phyloP scores from a whole-genome alignment of 2,888 invertebrate species.

The Morpho helenor region DNA sequence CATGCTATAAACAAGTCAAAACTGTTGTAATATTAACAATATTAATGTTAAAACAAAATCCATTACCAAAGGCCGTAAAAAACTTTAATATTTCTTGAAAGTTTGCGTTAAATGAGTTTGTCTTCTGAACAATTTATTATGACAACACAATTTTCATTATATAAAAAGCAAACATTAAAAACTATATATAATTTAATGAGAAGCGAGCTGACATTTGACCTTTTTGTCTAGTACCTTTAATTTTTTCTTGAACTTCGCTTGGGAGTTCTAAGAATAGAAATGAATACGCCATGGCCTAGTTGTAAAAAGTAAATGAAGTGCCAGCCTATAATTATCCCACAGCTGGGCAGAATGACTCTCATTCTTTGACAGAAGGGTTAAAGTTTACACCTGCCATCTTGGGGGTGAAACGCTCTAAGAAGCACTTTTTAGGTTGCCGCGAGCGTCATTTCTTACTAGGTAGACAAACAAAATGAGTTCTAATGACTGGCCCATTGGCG shows the following conservation, averaged over 20 bases:
- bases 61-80: neutral
- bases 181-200: slow-evolving; percentile 21
- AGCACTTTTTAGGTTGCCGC: no score
- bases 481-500: no score
- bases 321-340: no score
- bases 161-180: slow-evolving; percentile 19
- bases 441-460: no score
- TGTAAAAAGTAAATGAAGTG: neutral
- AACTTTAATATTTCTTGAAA: slow-evolving; percentile 1
- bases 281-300: slow-evolving; percentile 23
- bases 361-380: no score
- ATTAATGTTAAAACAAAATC: neutral
- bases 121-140: slow-evolving; percentile 5
- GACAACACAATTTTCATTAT: slow-evolving; percentile 13
- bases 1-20: neutral
- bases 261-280: slow-evolving; percentile 25
- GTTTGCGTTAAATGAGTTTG: neutral
- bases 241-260: slow-evolving; percentile 24
- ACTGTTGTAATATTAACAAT: neutral
- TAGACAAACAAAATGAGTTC: no score
- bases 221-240: slow-evolving; percentile 21
- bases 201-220: slow-evolving; percentile 22
- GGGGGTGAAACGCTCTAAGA: no score
- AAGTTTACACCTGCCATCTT: no score
- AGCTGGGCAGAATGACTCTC: no score